phyloP scores from a whole-genome alignment of 2,113 vertebrate species.

The Xiphophorus maculatus region DNA sequence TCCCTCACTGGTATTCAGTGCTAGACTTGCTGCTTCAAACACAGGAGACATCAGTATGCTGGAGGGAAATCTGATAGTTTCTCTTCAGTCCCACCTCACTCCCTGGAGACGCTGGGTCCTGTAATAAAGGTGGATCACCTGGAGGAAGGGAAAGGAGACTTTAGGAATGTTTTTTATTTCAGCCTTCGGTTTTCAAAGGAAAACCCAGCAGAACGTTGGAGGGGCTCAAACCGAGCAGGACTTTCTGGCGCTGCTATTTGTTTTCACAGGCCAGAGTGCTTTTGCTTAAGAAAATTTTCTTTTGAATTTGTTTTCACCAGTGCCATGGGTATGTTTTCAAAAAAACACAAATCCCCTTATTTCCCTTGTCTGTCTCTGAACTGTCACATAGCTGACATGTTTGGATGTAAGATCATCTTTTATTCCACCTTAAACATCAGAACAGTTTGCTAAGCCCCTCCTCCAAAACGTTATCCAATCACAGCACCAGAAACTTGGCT shows the following conservation, averaged over 20 bases:
- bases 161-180: constrained; percentile 32
- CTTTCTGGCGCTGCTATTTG: constrained; percentile 40
- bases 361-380: constrained; percentile 22
- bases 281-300: constrained; percentile 8
- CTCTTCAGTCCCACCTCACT: constrained; percentile 46
- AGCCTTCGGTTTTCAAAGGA: constrained; percentile 21
- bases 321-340: constrained; percentile 27
- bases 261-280: constrained; percentile 49
- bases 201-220: constrained; percentile 26
- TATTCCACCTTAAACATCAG: not conserved
- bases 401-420: constrained; percentile 18
- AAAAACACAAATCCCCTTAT: constrained; percentile 11
- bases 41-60: constrained; percentile 45
- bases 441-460: constrained; percentile 12
- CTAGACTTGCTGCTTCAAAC: constrained; percentile 31
- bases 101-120: constrained; percentile 27
- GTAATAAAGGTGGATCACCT: constrained; percentile 17
- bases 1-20: constrained; percentile 7
- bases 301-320: constrained; percentile 27
- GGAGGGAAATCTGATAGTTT: constrained; percentile 53
- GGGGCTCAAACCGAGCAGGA: constrained; percentile 24
- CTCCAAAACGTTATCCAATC: not conserved
- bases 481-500: not conserved
- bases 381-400: constrained; percentile 24
- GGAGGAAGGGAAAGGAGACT: constrained; percentile 20